Conservation (phyloP, 2,797 vertebrate species). For the Spea hammondii region DNA sequence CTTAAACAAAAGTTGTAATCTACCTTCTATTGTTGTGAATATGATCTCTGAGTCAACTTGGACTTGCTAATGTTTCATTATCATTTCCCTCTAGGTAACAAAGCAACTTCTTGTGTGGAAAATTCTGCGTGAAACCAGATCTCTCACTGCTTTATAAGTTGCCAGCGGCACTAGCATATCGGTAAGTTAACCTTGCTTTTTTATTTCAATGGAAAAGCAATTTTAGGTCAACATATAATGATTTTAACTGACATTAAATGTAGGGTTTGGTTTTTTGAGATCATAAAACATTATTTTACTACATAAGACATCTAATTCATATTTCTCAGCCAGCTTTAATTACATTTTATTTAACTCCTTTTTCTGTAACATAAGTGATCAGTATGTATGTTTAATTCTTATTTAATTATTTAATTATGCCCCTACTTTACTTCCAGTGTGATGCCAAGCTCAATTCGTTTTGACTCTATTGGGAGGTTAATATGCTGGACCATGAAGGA, state of each 20-base stretch:
- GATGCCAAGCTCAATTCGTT: too few species aligned
- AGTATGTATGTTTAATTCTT: too few species aligned
- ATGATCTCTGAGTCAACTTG: slow-evolving; percentile 41
- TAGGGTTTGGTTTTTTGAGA: slow-evolving; percentile 4
- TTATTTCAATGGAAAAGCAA: slow-evolving; percentile 18
- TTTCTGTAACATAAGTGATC: too few species aligned
- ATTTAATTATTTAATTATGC: too few species aligned
- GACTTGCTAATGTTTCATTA: slow-evolving; percentile 44
- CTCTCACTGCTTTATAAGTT: slow-evolving; percentile 27
- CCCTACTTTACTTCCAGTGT: too few species aligned
- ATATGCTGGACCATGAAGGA: too few species aligned
- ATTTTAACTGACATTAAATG: neutral
- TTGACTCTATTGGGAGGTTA: too few species aligned
- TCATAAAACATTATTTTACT: slow-evolving; percentile 15
- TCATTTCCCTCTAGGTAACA: slow-evolving; percentile 36
- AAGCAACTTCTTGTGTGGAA: slow-evolving; percentile 27
- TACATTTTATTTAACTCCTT: too few species aligned
- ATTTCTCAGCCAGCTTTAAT: neutral
- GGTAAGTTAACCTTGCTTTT: slow-evolving; percentile 33
- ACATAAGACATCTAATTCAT: neutral
- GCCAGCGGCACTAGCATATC: slow-evolving; percentile 33
- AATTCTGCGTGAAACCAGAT: slow-evolving; percentile 36
- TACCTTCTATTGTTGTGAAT: slow-evolving; percentile 29
- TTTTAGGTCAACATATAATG: slow-evolving; percentile 15
- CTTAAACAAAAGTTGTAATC: slow-evolving; percentile 19